A percentile compares a stretch with the other conserved stretches of the same genome.
phyloP scores from a whole-genome alignment of 2,888 invertebrate species.

The Tipula lateralis region DNA sequence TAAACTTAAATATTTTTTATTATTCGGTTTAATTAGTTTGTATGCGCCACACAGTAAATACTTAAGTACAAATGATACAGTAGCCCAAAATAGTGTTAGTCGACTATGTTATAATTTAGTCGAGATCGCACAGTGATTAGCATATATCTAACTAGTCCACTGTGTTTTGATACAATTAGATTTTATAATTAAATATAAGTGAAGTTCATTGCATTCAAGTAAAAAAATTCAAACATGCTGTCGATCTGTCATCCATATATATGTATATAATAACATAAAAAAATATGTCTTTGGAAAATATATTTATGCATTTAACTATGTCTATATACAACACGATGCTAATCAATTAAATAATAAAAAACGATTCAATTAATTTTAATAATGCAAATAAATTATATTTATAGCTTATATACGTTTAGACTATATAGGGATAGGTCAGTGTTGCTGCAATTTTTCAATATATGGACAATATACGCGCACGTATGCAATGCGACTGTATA shows the following conservation, averaged over 20 bases:
- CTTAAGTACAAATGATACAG: not conserved
- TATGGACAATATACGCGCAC: not conserved
- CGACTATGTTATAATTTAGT: no score
- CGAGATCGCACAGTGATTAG: not conserved
- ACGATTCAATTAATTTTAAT: constrained; percentile 13
- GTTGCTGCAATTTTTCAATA: not conserved
- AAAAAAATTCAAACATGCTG: not conserved
- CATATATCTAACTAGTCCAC: not conserved
- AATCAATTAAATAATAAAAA: not conserved
- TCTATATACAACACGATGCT: not conserved
- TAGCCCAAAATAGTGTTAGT: not conserved
- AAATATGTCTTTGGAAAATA: not conserved
- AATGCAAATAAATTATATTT: not conserved
- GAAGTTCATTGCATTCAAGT: not conserved
- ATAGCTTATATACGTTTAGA: not conserved
- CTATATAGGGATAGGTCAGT: constrained; percentile 6
- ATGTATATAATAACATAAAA: not conserved
- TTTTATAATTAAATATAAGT: constrained; percentile 20
- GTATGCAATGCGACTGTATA: not conserved
- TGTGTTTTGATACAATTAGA: not conserved
- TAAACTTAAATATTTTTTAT: not conserved
- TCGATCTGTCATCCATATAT: not conserved
- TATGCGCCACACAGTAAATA: not conserved
- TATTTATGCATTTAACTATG: not conserved
- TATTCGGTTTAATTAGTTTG: not conserved